These are phyloP conservation scores for Eupithecia subfuscata DNA, from an alignment of 2,888 invertebrate species.

Conservation along the genomic window DNA sequence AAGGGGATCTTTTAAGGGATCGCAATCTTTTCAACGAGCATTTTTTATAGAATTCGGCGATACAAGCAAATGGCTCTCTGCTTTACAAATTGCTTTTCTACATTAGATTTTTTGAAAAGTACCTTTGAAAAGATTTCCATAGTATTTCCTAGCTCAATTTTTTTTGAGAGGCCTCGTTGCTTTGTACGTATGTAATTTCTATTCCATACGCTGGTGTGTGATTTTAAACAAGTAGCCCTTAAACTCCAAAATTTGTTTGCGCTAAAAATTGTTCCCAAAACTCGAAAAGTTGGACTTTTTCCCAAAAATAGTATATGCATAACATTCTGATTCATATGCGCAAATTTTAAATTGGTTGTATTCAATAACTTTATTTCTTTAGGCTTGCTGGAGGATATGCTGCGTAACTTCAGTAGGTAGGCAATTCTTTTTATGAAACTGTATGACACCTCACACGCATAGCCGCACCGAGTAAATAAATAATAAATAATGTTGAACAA, in stretches of 20 bases:
- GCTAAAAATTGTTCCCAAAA: no score
- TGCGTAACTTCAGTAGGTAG: no score
- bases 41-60: neutral
- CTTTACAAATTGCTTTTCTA: neutral
- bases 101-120: neutral
- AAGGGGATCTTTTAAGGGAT: neutral
- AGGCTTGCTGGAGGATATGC: no score
- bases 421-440: no score
- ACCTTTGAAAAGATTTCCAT: neutral
- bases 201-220: no score
- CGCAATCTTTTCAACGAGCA: neutral
- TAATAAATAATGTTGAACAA: neutral
- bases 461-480: neutral
- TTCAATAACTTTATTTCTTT: no score
- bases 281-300: no score
- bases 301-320: neutral
- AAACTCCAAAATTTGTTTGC: no score
- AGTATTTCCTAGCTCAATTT: neutral
- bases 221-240: no score
- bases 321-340: neutral
- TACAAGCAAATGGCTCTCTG: neutral
- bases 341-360: neutral
- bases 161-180: no score
- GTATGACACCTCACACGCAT: neutral
- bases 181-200: no score